phyloP scores from a whole-genome alignment of 2,113 vertebrate species.

The Dromiciops gliroides region DNA sequence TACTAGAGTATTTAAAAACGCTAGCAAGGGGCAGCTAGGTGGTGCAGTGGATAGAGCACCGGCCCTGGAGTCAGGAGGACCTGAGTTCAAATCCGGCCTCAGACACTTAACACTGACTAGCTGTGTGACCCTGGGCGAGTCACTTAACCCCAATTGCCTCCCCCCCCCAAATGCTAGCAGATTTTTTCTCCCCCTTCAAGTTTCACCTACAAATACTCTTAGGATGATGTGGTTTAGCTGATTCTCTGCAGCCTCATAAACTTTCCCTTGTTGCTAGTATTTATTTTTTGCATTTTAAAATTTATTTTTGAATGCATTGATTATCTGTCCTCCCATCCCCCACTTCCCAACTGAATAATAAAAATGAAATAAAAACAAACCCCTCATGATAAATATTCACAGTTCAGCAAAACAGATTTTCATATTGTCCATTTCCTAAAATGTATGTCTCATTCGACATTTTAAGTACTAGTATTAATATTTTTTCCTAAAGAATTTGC shows the following conservation, averaged over 20 bases:
- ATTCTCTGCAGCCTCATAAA: not conserved
- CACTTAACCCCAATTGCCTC: too few species aligned
- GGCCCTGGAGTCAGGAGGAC: too few species aligned
- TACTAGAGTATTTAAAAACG: not conserved
- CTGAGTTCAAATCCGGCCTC: too few species aligned
- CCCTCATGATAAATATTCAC: not conserved
- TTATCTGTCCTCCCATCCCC: not conserved
- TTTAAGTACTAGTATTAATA: not conserved
- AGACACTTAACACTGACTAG: too few species aligned
- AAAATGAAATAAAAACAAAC: not conserved
- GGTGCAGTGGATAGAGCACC: too few species aligned
- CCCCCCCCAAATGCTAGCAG: not conserved
- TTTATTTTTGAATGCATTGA: not conserved
- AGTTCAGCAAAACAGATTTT: not conserved
- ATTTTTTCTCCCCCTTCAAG: not conserved
- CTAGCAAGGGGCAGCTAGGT: too few species aligned
- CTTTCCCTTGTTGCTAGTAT: not conserved
- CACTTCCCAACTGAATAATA: not conserved
- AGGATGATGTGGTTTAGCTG: not conserved
- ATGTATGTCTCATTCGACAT: not conserved
- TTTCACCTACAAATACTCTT: not conserved
- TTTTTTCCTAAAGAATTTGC: not conserved
- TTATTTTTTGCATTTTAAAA: not conserved
- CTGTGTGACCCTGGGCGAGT: too few species aligned
- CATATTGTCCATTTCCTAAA: not conserved